Conservation (phyloP, 2,888 invertebrate genomes). For the Drosophila gaucha region DNA sequence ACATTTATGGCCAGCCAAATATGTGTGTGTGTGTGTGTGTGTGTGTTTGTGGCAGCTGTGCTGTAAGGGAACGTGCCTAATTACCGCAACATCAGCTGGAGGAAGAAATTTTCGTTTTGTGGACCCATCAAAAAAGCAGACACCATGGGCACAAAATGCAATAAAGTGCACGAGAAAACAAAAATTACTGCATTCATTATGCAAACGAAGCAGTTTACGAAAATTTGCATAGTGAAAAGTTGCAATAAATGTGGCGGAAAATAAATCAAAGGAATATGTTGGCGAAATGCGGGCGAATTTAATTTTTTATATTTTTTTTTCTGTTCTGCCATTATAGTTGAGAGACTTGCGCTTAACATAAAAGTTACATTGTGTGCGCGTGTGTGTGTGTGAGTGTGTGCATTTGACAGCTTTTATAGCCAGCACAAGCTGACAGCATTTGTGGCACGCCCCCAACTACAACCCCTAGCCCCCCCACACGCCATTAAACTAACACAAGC, state of each 20-base stretch:
- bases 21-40: background rate
- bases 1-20: constrained; percentile 5
- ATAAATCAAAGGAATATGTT: constrained; percentile 2
- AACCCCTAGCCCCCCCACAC: background rate
- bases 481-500: constrained; percentile 25
- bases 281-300: constrained; percentile 1
- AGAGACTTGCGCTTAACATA: constrained; percentile 21
- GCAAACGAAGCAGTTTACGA: background rate
- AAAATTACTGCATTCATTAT: background rate
- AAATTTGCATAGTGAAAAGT: constrained; percentile 14
- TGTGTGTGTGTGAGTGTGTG: constrained; percentile 26
- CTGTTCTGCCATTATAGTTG: constrained; percentile 1
- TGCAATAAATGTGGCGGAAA: background rate
- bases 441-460: constrained; percentile 4
- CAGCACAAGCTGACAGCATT: constrained; percentile 26
- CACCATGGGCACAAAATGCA: constrained; percentile 28
- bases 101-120: constrained; percentile 17
- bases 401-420: constrained; percentile 35
- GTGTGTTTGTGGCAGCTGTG: constrained; percentile 10
- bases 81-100: constrained; percentile 50
- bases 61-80: constrained; percentile 45
- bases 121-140: constrained; percentile 40
- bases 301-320: background rate
- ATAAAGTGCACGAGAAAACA: constrained; percentile 2
- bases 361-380: constrained; percentile 18